Percentiles rank a stretch among this genome's conserved stretches.
These are phyloP conservation scores for Athripsodes cinereus DNA, from an alignment of 2,888 invertebrate species.

Conservation along the genomic window DNA sequence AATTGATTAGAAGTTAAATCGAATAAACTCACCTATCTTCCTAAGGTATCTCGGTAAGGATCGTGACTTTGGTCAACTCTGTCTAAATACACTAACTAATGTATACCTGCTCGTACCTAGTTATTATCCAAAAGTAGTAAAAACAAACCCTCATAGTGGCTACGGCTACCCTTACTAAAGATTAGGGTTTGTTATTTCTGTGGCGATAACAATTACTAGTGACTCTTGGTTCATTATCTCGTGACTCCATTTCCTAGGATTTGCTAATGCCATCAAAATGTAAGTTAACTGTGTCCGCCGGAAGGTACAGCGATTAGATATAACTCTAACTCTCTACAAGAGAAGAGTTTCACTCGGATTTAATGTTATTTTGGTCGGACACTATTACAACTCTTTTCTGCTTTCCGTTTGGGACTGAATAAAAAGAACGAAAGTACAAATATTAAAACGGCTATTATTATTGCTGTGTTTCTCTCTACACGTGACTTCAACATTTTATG, in stretches of 20 bases:
- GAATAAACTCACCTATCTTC: slow-evolving; percentile 4
- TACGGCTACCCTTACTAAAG: slow-evolving; percentile 6
- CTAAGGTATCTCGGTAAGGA: neutral
- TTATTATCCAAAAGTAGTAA: slow-evolving; percentile 13
- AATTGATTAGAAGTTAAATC: slow-evolving; percentile 2
- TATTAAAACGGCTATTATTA: no score
- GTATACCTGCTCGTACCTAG: neutral
- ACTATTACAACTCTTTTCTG: no score
- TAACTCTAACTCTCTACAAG: neutral
- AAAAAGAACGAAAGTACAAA: no score
- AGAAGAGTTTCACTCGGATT: neutral
- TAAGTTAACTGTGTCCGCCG: slow-evolving; percentile 20
- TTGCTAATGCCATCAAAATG: slow-evolving; percentile 9
- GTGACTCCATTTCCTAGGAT: slow-evolving; percentile 13
- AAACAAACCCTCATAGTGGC: slow-evolving; percentile 12
- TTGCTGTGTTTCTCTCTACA: no score
- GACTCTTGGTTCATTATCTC: slow-evolving; percentile 19
- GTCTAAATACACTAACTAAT: slow-evolving; percentile 3
- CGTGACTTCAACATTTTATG: no score
- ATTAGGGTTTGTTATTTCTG: slow-evolving; percentile 18
- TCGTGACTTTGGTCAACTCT: slow-evolving; percentile 13
- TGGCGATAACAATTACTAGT: slow-evolving; percentile 20
- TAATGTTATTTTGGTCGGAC: neutral
- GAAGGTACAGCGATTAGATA: slow-evolving; percentile 15
- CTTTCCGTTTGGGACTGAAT: no score